Percentiles rank a stretch among this genome's conserved stretches.
phyloP scores from a whole-genome alignment of 2,888 invertebrate species.

The Falcaria lacertinaria region DNA sequence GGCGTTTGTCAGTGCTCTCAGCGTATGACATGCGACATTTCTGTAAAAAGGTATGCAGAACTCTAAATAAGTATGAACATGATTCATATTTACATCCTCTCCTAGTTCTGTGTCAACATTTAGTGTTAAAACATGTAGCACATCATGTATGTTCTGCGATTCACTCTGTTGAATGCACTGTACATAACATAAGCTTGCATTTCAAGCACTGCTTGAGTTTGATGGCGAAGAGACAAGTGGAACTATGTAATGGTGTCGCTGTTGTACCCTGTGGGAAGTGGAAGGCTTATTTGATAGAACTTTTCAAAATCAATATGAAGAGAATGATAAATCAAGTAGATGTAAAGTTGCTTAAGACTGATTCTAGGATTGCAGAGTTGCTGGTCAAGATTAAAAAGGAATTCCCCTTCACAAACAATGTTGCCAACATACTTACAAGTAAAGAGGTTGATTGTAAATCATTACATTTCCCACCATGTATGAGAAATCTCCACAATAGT shows the following conservation, averaged over 20 bases:
- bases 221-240: conserved; percentile 73
- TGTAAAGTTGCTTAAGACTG: conserved; percentile 40
- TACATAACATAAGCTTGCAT: conserved; percentile 60
- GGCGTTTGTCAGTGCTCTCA: conserved; percentile 38
- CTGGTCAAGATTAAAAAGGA: conserved; percentile 39
- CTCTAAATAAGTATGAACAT: conserved; percentile 37
- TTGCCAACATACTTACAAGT: conserved; percentile 31
- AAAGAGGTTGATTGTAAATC: conserved; percentile 62
- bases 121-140: conserved; percentile 52
- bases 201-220: conserved; percentile 78
- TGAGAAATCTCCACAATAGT: conserved; percentile 79
- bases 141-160: conserved; percentile 43
- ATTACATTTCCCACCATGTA: conserved; percentile 81
- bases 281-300: conserved; percentile 66
- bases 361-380: conserved; percentile 54
- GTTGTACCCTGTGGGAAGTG: conserved; percentile 77
- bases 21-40: conserved; percentile 58
- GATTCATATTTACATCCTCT: conserved; percentile 35
- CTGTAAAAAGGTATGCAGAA: conserved; percentile 51
- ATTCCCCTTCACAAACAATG: conserved; percentile 22
- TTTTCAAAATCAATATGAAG: conserved; percentile 67
- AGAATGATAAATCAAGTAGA: conserved; percentile 43
- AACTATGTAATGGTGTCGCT: conserved; percentile 72
- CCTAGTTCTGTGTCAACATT: conserved; percentile 45
- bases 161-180: conserved; percentile 39